These are phyloP conservation scores for Hyposoter dolosus DNA, from an alignment of 2,888 invertebrate genomes.

Conservation along the genomic window DNA sequence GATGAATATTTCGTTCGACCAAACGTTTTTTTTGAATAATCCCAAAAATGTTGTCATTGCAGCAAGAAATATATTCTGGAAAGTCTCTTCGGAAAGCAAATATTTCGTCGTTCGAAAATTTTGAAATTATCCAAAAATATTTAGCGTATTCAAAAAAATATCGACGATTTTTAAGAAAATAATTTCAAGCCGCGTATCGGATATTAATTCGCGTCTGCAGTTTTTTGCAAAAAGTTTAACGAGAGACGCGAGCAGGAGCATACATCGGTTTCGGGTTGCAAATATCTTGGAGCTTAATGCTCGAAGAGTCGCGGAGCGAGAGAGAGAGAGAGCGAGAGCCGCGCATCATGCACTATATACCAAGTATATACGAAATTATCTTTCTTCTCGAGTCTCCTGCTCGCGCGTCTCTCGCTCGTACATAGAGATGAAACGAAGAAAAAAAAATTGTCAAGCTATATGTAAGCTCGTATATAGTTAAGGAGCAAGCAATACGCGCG, in stretches of 20 bases:
- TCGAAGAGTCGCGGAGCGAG: not conserved
- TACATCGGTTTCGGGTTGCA: constrained; percentile 31
- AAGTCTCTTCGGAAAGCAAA: too few relatives aligned
- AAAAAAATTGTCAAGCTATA: not conserved
- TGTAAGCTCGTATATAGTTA: too few relatives aligned
- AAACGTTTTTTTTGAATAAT: too few relatives aligned
- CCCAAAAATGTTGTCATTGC: too few relatives aligned
- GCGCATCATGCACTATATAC: too few relatives aligned
- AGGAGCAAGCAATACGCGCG: not conserved
- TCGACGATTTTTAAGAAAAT: too few relatives aligned
- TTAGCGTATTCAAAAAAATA: too few relatives aligned
- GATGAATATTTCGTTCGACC: too few relatives aligned
- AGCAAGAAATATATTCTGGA: too few relatives aligned
- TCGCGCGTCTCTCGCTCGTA: not conserved
- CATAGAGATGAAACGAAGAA: constrained; percentile 17
- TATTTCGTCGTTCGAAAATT: too few relatives aligned
- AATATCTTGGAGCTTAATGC: constrained; percentile 37
- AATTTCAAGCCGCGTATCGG: too few relatives aligned
- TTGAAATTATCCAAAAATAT: too few relatives aligned
- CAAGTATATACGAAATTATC: constrained; percentile 55
- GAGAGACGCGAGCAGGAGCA: not conserved
- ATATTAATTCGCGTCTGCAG: not conserved
- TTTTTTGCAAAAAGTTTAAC: not conserved
- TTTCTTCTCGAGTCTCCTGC: constrained; percentile 29
- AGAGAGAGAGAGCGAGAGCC: constrained; percentile 19